These are phyloP conservation scores for Hydropsyche betteni DNA, from an alignment of 2,888 invertebrate species.

Conservation along the genomic window DNA sequence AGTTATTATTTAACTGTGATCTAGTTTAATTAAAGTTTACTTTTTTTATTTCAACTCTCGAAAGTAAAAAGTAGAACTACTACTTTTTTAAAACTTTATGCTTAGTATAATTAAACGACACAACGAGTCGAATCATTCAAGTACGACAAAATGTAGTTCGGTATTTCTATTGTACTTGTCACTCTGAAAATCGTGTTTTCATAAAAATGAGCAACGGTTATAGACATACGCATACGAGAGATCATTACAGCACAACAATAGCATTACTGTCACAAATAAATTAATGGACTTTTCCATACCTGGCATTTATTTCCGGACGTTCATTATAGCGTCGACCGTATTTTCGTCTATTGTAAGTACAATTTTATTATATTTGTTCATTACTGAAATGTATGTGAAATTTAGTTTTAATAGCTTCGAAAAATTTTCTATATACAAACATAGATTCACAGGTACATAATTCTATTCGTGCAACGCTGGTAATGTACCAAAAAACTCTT, in stretches of 20 bases:
- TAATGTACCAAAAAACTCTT: constrained; percentile 23
- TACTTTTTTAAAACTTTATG: no score
- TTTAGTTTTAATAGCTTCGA: neutral
- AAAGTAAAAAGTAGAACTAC: no score
- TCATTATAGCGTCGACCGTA: neutral
- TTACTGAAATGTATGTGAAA: constrained; percentile 17
- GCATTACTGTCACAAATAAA: constrained; percentile 26
- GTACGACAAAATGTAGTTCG: no score
- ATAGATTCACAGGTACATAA: neutral
- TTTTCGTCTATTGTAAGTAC: constrained; percentile 9
- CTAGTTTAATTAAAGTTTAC: no score
- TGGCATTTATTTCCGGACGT: constrained; percentile 22
- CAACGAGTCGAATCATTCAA: no score
- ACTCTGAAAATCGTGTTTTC: no score
- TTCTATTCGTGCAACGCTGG: neutral
- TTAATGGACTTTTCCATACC: constrained; percentile 23
- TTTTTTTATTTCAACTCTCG: no score
- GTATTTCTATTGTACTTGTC: constrained; percentile 11
- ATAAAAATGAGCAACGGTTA: no score
- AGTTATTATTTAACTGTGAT: no score
- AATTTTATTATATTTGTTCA: constrained; percentile 24
- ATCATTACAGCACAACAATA: constrained; percentile 23
- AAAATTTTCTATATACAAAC: constrained; percentile 1
- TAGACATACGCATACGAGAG: constrained; percentile 8
- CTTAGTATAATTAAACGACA: no score